These are phyloP conservation scores for Mobula birostris DNA, from an alignment of 2,113 vertebrate species.

Conservation along the genomic window DNA sequence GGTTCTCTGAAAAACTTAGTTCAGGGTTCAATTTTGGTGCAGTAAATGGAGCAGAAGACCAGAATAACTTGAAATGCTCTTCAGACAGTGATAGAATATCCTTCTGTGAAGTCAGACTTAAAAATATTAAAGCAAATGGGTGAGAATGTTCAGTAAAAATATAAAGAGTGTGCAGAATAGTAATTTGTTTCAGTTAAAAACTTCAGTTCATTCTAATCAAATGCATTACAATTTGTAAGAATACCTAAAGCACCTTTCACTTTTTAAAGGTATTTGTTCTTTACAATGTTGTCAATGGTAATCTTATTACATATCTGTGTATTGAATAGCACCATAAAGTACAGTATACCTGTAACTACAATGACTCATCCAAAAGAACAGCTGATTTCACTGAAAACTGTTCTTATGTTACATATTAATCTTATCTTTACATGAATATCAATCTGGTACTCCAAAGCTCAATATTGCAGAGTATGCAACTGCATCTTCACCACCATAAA, in stretches of 20 bases:
- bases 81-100: conserved; percentile 11
- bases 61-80: not conserved
- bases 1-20: conserved; percentile 7
- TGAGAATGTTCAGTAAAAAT: not conserved
- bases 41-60: conserved; percentile 27
- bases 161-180: not conserved
- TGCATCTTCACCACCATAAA: not conserved
- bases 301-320: not conserved
- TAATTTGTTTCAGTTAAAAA: not conserved
- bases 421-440: not conserved
- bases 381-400: not conserved
- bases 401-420: not conserved
- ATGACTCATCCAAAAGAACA: not conserved
- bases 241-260: not conserved
- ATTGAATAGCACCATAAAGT: not conserved
- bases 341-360: not conserved
- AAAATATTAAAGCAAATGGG: not conserved
- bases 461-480: not conserved
- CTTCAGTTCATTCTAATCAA: not conserved
- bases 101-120: not conserved
- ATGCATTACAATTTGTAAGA: not conserved
- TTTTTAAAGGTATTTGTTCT: not conserved
- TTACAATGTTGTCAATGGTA: not conserved
- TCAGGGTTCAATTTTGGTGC: not conserved
- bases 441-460: not conserved